Percentiles rank a stretch among this genome's conserved stretches.
Evolutionary conservation across 2,888 invertebrate species (phyloP).

Genomic region (Bugulina stolonifera): DNA sequence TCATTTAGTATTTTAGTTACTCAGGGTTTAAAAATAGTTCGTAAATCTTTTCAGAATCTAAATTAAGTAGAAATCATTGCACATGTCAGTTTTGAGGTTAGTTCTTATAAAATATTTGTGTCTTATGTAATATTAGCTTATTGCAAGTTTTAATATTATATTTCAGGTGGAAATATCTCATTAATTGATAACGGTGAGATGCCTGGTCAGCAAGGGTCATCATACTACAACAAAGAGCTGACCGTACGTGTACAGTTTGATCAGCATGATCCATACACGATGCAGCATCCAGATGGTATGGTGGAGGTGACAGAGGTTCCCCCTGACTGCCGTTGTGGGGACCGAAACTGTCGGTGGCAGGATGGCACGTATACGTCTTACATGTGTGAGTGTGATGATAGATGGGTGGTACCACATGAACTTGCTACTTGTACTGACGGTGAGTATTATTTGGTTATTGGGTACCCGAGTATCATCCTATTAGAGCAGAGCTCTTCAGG

Average conservation of each 20-base stretch:
- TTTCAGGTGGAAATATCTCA: not conserved
- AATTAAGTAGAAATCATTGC: no score
- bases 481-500: no score
- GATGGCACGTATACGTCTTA: not conserved
- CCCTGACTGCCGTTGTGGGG: not conserved
- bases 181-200: not conserved
- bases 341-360: not conserved
- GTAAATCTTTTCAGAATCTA: no score
- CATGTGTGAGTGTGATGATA: not conserved
- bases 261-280: not conserved
- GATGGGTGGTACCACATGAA: not conserved
- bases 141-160: no score
- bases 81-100: no score
- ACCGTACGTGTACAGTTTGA: not conserved
- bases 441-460: no score
- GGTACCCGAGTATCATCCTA: no score
- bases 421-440: not conserved
- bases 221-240: not conserved
- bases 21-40: no score
- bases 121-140: no score
- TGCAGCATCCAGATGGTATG: not conserved
- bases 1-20: no score
- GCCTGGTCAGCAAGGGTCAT: not conserved
- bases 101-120: no score
- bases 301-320: conserved; percentile 6